A percentile compares a stretch with the other conserved stretches of the same genome.
phyloP scores from a whole-genome alignment of 2,113 vertebrate genomes.

The Eubucco bourcierii region DNA sequence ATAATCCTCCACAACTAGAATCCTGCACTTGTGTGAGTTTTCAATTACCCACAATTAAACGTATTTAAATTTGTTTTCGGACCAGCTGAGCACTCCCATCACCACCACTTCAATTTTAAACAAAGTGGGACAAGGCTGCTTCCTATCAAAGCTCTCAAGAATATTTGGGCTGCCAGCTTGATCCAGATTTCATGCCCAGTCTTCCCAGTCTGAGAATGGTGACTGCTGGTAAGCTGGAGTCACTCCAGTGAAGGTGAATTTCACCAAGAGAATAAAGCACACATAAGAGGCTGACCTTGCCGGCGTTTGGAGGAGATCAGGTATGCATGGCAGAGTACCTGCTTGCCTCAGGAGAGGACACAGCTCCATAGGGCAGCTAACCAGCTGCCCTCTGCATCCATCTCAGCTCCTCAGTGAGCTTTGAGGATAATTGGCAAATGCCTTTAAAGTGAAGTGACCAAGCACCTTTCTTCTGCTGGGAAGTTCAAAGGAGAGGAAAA shows the following conservation, averaged over 20 bases:
- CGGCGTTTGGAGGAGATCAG: neutral
- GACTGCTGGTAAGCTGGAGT: neutral
- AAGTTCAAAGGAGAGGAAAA: neutral
- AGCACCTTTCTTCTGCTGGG: neutral
- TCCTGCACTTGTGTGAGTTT: neutral
- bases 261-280: neutral
- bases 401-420: neutral
- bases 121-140: neutral
- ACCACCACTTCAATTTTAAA: neutral
- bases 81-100: neutral
- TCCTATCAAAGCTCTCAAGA: neutral
- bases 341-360: neutral
- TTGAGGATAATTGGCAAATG: neutral
- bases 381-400: neutral
- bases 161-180: neutral
- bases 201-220: fast-evolving
- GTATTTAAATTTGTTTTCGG: neutral
- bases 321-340: neutral
- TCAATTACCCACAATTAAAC: neutral
- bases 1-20: neutral
- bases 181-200: neutral
- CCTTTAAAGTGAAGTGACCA: neutral
- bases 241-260: neutral
- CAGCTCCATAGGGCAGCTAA: fast-evolving
- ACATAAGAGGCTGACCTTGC: neutral